Base-by-base conservation (phyloP, 1,140 invertebrate genomes). In the Euborellia annulipes region DNA sequence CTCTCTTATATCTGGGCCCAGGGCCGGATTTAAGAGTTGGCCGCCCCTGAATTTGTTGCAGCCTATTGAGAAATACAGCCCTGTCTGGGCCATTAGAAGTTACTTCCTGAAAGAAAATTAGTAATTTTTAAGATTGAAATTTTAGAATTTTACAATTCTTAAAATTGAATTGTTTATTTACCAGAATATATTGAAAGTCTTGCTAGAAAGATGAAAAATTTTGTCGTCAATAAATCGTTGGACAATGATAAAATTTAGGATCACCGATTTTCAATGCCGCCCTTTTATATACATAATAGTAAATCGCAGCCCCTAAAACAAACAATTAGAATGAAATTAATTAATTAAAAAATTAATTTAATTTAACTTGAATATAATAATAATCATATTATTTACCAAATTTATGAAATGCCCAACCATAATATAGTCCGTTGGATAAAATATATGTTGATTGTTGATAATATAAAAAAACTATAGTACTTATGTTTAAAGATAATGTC, bases 221-320 rank as follows among this genome's bases (percentile, higher is more conserved):
- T 19, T 41, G 14, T 41, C n/a, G 7, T 14, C 14, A 18, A 16
- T 14, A 38, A 38, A 38, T 14, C 4, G 4, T 7, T 38, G 36
- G 4, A 38, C n/a, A 38, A 38, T 82, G 76, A 53, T 82, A 79
- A 55, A 79, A 81, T 45, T 75, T 67, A 6, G 78, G 80, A 63
- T 84, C 79, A 49, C 73, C 75, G 41, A 84, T 74, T 48, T 70
- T 63, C 34, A 84, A 56, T 2, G 75, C 73, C 21, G 79, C 74
- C 50, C 76, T 68, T 59, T 83, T 84, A 59, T 77, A 80, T 46
- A 73, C 73, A 51, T 81, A 81, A 60, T 82, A 84, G 60, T 82
- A 82, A 41, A 78, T 67, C 13, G 78, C 72, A 23, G 79, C 74
- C 62, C 76, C 80, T 83, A 48, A 46, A 52, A 48, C 23, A 47